Evolutionary conservation across 2,797 vertebrate species (phyloP).

Genomic region (Botia almorhae): DNA sequence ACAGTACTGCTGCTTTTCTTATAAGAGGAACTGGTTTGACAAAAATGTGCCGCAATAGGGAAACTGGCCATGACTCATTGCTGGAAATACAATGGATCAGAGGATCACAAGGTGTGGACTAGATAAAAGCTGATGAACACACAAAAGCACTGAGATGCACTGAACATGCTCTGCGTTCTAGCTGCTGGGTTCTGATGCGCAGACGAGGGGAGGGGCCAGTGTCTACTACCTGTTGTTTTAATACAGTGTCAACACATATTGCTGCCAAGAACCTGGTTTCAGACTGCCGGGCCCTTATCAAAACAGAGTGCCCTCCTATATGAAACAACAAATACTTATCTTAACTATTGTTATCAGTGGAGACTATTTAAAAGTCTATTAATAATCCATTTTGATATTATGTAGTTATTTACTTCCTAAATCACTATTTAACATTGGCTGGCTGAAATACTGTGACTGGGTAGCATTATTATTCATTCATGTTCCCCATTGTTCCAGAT

Average conservation of each 20-base stretch:
- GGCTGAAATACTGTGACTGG: no score
- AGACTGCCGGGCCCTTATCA: background rate
- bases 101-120: background rate
- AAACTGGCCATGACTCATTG: constrained; percentile 1
- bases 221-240: background rate
- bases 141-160: background rate
- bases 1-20: constrained; percentile 13
- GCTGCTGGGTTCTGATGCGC: background rate
- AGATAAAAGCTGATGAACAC: background rate
- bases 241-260: background rate
- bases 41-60: background rate
- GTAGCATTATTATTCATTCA: no score
- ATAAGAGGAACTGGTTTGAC: constrained; percentile 13
- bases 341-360: no score
- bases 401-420: no score
- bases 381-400: no score
- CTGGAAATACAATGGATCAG: constrained; percentile 10
- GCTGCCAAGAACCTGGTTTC: background rate
- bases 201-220: background rate
- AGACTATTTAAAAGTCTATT: no score
- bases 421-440: no score
- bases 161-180: background rate
- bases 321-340: background rate
- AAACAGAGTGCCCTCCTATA: background rate
- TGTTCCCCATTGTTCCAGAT: no score